Evolutionary conservation across 2,888 invertebrate species (phyloP).

Genomic region (Drosophila gaucha): DNA sequence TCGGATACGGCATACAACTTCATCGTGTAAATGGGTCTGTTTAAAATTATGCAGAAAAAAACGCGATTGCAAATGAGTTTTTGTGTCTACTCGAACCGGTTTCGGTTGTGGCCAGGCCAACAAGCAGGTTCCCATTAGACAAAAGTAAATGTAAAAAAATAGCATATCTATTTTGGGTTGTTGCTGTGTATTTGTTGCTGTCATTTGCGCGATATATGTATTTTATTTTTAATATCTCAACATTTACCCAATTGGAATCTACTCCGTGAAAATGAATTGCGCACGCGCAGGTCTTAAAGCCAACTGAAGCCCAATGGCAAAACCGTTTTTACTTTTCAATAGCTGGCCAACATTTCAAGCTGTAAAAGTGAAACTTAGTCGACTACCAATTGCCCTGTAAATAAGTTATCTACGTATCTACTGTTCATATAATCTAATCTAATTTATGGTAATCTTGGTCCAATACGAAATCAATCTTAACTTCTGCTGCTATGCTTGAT

Average conservation of each 20-base stretch:
- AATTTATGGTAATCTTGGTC: too few relatives aligned
- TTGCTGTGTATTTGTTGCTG: conserved; percentile 8
- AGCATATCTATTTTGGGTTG: conserved; percentile 34
- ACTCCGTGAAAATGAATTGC: conserved; percentile 20
- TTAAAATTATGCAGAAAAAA: conserved; percentile 15
- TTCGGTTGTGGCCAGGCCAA: conserved; percentile 28
- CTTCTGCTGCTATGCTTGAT: too few relatives aligned
- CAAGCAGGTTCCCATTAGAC: conserved; percentile 25
- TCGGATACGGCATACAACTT: conserved; percentile 91
- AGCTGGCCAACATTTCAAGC: background rate
- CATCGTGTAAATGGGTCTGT: conserved; percentile 83
- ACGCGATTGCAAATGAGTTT: conserved; percentile 17
- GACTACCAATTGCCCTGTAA: conserved; percentile 24
- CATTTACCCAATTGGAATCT: conserved; percentile 16
- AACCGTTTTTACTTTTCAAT: conserved; percentile 16
- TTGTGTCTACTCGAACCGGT: conserved; percentile 56
- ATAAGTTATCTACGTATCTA: background rate
- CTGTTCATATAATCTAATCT: background rate
- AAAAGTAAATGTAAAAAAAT: conserved; percentile 63
- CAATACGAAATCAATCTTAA: background rate
- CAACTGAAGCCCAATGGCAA: conserved; percentile 33
- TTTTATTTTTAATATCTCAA: background rate
- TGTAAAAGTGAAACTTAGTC: background rate
- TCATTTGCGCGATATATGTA: background rate
- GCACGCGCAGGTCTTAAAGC: conserved; percentile 43